Evolutionary conservation across 2,888 invertebrate species (phyloP).

Genomic region (Papilio demoleus): DNA sequence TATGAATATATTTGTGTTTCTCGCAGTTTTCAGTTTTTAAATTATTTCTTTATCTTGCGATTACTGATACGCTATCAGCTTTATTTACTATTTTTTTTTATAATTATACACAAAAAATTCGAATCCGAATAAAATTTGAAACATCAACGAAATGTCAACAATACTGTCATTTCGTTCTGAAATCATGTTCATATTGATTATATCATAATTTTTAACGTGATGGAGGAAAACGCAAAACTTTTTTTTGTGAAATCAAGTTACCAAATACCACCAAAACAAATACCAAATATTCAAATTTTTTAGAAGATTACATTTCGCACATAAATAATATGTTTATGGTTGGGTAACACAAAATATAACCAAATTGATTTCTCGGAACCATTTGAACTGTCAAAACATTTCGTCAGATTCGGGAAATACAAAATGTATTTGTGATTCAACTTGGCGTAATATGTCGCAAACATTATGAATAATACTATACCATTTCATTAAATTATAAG

Average conservation of each 20-base stretch:
- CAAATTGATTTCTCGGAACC: slow-evolving; percentile 32
- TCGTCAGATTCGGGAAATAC: slow-evolving; percentile 46
- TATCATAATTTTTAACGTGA: too few species aligned
- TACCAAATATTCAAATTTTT: too few species aligned
- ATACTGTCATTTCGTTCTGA: background rate
- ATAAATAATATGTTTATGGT: background rate
- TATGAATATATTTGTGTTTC: background rate
- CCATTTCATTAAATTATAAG: slow-evolving; percentile 1
- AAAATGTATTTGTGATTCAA: slow-evolving; percentile 41
- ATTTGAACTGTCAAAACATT: slow-evolving; percentile 50
- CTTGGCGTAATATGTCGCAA: slow-evolving; percentile 28
- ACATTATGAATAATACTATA: slow-evolving; percentile 3
- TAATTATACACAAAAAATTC: background rate
- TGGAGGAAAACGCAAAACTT: background rate
- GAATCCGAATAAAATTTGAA: background rate
- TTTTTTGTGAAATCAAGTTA: too few species aligned
- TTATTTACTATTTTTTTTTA: background rate
- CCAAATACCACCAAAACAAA: background rate
- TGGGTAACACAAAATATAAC: slow-evolving; percentile 6
- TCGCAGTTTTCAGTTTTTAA: background rate
- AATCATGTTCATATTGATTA: background rate
- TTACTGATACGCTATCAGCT: background rate
- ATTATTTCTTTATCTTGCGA: background rate
- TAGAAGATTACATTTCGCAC: background rate
- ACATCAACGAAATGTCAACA: background rate